Conservation (phyloP, 2,797 vertebrate genomes). For the Coranthus polyacanthus region DNA sequence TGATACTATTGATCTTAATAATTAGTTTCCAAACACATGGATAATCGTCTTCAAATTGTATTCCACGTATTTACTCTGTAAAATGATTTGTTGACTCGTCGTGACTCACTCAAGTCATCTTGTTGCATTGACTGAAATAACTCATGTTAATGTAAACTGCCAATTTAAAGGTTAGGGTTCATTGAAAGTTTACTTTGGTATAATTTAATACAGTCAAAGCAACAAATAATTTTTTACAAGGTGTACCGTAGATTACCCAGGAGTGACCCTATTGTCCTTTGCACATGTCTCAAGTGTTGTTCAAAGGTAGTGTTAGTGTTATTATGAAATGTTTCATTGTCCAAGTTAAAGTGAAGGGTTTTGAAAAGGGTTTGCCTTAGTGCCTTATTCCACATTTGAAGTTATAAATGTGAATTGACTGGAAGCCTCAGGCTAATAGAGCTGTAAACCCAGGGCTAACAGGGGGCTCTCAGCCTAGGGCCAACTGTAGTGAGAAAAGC, state of each 20-base stretch:
- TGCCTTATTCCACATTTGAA: slow-evolving; percentile 43
- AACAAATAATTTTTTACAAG: too few species aligned
- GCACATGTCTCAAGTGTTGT: slow-evolving; percentile 25
- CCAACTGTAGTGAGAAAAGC: slow-evolving; percentile 32
- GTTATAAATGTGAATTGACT: slow-evolving; percentile 65
- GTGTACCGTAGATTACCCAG: neutral
- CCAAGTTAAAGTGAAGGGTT: slow-evolving; percentile 31
- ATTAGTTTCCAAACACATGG: too few species aligned
- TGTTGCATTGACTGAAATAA: too few species aligned
- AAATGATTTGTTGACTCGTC: too few species aligned
- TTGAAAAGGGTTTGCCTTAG: slow-evolving; percentile 37
- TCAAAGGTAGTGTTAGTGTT: slow-evolving; percentile 28
- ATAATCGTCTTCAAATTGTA: too few species aligned
- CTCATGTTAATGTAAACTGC: too few species aligned
- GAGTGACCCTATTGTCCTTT: slow-evolving; percentile 27
- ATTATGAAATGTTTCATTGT: slow-evolving; percentile 41
- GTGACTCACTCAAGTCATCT: too few species aligned
- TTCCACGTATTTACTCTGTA: too few species aligned
- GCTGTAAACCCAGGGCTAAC: slow-evolving; percentile 60
- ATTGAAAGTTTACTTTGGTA: too few species aligned
- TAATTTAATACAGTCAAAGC: too few species aligned
- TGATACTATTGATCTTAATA: too few species aligned
- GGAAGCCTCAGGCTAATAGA: slow-evolving; percentile 50
- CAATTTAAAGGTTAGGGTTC: too few species aligned
- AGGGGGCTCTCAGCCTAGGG: slow-evolving; percentile 40